These are phyloP conservation scores for Macrostomum cliftonense DNA, from an alignment of 2,888 invertebrate genomes.

Conservation along the genomic window DNA sequence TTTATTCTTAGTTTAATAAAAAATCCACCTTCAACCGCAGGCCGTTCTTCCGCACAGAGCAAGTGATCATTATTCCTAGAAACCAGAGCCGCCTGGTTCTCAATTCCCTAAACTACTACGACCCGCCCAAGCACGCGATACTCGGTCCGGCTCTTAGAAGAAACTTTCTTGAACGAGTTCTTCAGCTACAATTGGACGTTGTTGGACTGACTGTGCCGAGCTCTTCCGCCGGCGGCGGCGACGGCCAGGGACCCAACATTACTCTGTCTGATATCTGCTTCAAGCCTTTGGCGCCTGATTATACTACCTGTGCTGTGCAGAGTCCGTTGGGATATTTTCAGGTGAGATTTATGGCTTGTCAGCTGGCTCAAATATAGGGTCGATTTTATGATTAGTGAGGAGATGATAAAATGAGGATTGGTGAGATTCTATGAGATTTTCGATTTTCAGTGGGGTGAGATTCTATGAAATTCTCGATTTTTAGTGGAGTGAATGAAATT, in stretches of 20 bases:
- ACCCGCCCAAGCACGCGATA: slow-evolving; percentile 47
- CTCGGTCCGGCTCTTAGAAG: slow-evolving; percentile 52
- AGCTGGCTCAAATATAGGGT: too few species aligned
- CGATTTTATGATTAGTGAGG: too few species aligned
- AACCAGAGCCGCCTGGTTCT: slow-evolving; percentile 16
- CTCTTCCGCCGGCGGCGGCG: too few species aligned
- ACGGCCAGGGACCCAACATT: too few species aligned
- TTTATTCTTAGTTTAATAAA: not conserved
- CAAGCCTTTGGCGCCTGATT: slow-evolving; percentile 58
- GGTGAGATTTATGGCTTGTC: too few species aligned
- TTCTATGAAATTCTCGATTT: too few species aligned
- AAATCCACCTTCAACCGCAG: slow-evolving; percentile 16
- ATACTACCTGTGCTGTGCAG: slow-evolving; percentile 62
- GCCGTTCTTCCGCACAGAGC: slow-evolving; percentile 50
- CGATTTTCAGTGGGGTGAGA: too few species aligned
- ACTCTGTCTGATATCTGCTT: slow-evolving; percentile 61
- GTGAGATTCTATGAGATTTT: too few species aligned
- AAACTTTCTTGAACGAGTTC: slow-evolving; percentile 6
- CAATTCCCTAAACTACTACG: too few species aligned
- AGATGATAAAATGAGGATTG: too few species aligned
- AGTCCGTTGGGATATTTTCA: slow-evolving; percentile 79
- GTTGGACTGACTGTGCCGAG: slow-evolving; percentile 16
- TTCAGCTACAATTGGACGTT: slow-evolving; percentile 28
- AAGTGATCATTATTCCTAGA: slow-evolving; percentile 57
- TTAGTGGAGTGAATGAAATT: too few species aligned